Conservation (phyloP, 2,888 invertebrate species). For the Laothoe populi region DNA sequence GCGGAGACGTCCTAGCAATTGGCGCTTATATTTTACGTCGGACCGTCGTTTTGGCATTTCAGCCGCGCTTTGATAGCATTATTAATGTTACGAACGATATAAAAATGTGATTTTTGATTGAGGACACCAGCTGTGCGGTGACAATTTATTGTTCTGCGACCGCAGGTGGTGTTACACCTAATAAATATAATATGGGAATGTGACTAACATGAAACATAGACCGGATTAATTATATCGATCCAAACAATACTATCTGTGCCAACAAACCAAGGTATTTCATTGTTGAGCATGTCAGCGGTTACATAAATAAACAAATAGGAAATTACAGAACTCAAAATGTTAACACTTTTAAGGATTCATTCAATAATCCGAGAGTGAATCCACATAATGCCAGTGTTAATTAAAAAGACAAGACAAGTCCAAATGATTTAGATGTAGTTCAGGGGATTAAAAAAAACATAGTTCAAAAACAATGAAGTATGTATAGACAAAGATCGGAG, state of each 20-base stretch:
- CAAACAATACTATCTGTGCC: constrained; percentile 66
- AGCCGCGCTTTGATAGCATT: constrained; percentile 73
- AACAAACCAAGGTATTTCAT: constrained; percentile 41
- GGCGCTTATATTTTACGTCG: constrained; percentile 76
- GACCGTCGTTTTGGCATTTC: constrained; percentile 73
- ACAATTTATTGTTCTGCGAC: constrained; percentile 67
- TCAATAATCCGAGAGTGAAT: constrained; percentile 36
- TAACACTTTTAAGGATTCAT: not conserved
- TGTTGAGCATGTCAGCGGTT: not conserved
- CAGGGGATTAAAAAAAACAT: constrained; percentile 55
- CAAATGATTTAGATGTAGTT: constrained; percentile 57
- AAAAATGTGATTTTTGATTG: constrained; percentile 77
- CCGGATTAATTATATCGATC: constrained; percentile 51
- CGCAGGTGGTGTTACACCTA: constrained; percentile 55
- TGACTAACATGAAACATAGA: constrained; percentile 52
- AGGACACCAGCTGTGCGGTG: constrained; percentile 64
- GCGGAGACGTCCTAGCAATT: constrained; percentile 79
- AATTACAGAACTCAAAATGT: not conserved
- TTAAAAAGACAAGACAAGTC: constrained; percentile 43
- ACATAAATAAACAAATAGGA: constrained; percentile 11
- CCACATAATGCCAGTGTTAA: constrained; percentile 61
- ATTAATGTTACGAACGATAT: constrained; percentile 74
- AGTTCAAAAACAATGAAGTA: constrained; percentile 66
- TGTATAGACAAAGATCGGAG: constrained; percentile 70
- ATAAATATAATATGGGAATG: constrained; percentile 49